Base-by-base conservation (phyloP, 2,888 invertebrate genomes). In the Polyommatus icarus region DNA sequence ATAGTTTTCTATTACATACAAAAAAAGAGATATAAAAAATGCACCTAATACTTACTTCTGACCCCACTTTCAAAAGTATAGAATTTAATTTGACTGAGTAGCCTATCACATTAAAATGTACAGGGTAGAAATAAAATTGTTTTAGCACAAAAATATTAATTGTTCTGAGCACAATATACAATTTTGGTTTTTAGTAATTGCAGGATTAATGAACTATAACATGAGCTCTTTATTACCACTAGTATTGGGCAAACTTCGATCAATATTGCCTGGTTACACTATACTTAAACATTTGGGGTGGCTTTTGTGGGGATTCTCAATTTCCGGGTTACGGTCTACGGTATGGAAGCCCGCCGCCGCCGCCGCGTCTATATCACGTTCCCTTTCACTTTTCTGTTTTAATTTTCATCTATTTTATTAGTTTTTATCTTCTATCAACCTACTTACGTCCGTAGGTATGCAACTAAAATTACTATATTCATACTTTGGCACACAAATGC, bases 211-310 rank as follows among this genome's bases (percentile, higher is more conserved):
- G 15, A 54, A 54, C 50, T 54, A 54, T 18, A 54, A 46, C 10
- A 46, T 46, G 46, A 46, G 10, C 54, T 54, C 54, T 54, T 18
- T 54, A 18, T 15, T 54, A 18, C 54, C 18, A 18, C 15, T 50
- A 54, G 59, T 59, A 59, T 59, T 59, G 20, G 7, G 20, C 12
- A 24, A 24, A 24, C 24, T 12, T 12, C 67, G 86, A 92, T 93
- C 92, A 85, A 92, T 93, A 87, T 89, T 92, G 91, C 92, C 90
- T 89, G 90, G 92, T 84, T 85, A 93, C 93, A 83, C 85, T 86
- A 84, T 82, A 88, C 87, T 88, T 87, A 86, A 83, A 87, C 88
- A 88, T 84, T 82, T 81, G 84, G 81, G 81, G 83, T 81, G 82
- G 83, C 83, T 84, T 81, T 84, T 84, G 86, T 87, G 87, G 89